These are phyloP conservation scores for Chaetodon trifasciatus DNA, from an alignment of 2,797 vertebrate genomes.

Conservation along the genomic window DNA sequence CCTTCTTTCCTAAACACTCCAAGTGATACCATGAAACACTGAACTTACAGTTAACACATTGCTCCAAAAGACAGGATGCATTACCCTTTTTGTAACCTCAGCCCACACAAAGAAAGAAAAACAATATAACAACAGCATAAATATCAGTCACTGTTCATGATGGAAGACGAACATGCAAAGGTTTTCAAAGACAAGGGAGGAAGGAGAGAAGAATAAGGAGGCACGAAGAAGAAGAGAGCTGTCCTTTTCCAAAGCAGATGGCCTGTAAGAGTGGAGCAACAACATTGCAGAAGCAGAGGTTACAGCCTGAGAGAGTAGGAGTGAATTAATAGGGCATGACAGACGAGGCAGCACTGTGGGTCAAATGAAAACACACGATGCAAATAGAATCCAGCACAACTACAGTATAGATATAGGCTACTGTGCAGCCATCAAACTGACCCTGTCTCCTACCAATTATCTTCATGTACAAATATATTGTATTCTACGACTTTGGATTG, in stretches of 20 bases:
- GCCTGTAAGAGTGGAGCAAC: constrained; percentile 16
- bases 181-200: neutral
- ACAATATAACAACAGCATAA: neutral
- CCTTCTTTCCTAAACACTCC: constrained; percentile 22
- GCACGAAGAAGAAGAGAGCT: neutral
- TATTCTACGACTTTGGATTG: neutral
- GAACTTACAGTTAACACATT: neutral
- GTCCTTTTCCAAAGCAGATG: constrained; percentile 30
- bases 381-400: neutral
- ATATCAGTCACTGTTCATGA: neutral
- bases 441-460: neutral
- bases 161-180: neutral
- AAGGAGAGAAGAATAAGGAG: neutral
- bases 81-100: constrained; percentile 4
- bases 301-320: constrained; percentile 39
- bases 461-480: neutral
- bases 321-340: constrained; percentile 59
- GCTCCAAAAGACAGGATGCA: neutral
- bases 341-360: constrained; percentile 51
- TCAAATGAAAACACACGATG: constrained; percentile 46
- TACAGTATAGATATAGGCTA: neutral
- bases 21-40: constrained; percentile 8
- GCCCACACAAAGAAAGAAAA: constrained; percentile 12
- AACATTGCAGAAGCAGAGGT: constrained; percentile 52
- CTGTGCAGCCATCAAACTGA: constrained; percentile 2